These are phyloP conservation scores for Pagrus major DNA, from an alignment of 2,113 vertebrate genomes.

Conservation along the genomic window DNA sequence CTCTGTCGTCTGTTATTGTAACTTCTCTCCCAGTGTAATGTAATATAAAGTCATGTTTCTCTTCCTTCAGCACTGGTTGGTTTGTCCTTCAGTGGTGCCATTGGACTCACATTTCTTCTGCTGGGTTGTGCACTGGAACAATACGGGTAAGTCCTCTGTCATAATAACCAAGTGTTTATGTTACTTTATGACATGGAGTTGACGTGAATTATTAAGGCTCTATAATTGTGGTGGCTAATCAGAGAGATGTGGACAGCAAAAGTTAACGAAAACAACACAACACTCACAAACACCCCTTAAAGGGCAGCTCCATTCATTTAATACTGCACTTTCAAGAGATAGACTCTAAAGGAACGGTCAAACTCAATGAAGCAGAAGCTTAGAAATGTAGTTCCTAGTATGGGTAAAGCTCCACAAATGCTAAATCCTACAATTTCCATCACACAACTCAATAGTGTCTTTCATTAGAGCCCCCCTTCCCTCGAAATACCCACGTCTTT, in stretches of 20 bases:
- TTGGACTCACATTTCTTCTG: slow-evolving; percentile 96
- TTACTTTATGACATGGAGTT: not conserved
- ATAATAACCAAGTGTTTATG: not conserved
- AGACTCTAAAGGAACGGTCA: not conserved
- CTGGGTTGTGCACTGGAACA: slow-evolving; percentile 93
- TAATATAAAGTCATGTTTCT: not conserved
- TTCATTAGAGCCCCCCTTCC: not conserved
- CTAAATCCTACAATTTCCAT: slow-evolving; percentile 3
- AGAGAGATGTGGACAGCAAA: not conserved
- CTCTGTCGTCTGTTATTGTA: not conserved
- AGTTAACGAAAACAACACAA: not conserved
- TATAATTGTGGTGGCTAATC: not conserved
- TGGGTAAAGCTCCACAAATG: not conserved
- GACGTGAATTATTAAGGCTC: no score
- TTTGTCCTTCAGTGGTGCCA: slow-evolving; percentile 94
- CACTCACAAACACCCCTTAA: not conserved
- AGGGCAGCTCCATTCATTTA: not conserved
- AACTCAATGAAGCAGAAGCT: not conserved
- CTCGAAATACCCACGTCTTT: not conserved
- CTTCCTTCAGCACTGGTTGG: slow-evolving; percentile 90
- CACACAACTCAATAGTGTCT: slow-evolving; percentile 6
- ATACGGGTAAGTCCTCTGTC: slow-evolving; percentile 87
- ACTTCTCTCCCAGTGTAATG: not conserved
- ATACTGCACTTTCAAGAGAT: not conserved
- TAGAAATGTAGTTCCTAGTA: not conserved